Base-by-base conservation (phyloP, 2,797 vertebrate species). In the Pyrrhura leucotis region DNA sequence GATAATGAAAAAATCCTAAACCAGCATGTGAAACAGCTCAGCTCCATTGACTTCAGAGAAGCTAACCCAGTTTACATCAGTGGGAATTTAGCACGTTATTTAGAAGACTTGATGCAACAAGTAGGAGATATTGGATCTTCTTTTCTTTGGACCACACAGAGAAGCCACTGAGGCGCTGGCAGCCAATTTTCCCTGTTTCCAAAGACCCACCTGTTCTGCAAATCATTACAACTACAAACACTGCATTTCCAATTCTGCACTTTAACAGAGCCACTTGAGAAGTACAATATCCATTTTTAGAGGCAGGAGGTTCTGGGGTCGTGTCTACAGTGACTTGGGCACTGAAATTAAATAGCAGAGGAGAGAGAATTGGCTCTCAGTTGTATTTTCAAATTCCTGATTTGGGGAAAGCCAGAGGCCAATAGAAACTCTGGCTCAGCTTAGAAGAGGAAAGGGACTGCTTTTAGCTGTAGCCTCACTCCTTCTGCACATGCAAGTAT, bases 221-320 rank as follows among this genome's bases (percentile, higher is more conserved):
- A 94, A 92, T 94, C 83, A 33, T 92, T 93, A 76, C 85, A 79
- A 53, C 85, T 89, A 91, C 85, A 90, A 89, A 92, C 66, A 89
- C 58, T 44, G 37, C 47, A 42, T 88, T 96, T 94, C 69, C 87
- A 82, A 51, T 82, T 85, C 73, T 93, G 66, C 17, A 20, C 71
- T 91, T 78, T 22, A 28, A 71, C 3, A 4, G 56, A 95, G 83
- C n/a, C 88, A 72, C 86, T 40, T 54, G 77, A 78, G 88, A 75
- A 83, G 68, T 33, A 37, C 71, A 90, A 74, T 51, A 90, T 87
- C 61, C 71, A 74, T 90, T 95, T 94, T 90, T 90, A 95, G 93
- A 90, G 71, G 17, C 59, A 89, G 37, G 26, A 95, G 83, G 83
- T 96, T 58, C 80, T 66, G 63, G 45, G 94, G 90, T 94, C 94